Percentiles rank a stretch among this genome's conserved stretches.
phyloP scores from a whole-genome alignment of 2,797 vertebrate species.

The Ateles fusciceps region DNA sequence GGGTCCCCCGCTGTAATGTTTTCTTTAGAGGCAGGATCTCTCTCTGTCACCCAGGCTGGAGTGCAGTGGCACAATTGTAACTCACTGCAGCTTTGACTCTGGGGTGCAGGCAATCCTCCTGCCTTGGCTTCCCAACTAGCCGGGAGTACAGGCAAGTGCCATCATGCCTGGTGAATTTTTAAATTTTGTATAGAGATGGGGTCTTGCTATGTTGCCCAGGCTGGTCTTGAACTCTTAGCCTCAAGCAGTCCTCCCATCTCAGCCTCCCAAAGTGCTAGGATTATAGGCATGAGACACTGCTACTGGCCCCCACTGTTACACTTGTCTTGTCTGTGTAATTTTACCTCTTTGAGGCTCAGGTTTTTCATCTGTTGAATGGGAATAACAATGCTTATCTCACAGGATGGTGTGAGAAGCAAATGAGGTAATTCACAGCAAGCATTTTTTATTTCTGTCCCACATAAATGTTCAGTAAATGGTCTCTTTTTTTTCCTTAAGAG shows the following conservation, averaged over 20 bases:
- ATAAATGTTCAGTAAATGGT: not conserved
- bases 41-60: not conserved
- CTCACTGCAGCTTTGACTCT: not conserved
- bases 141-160: not conserved
- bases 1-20: not conserved
- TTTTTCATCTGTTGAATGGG: constrained; percentile 8
- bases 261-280: not conserved
- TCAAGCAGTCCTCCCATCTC: not conserved
- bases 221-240: not conserved
- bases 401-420: not conserved
- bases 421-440: not conserved
- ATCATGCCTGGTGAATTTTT: not conserved
- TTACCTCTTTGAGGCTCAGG: not conserved
- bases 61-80: not conserved
- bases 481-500: not conserved
- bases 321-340: not conserved
- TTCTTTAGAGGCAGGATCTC: not conserved
- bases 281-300: not conserved
- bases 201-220: not conserved
- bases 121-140: not conserved
- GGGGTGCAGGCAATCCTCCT: not conserved
- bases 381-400: not conserved
- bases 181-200: not conserved
- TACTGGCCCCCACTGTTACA: not conserved
- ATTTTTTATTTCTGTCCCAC: not conserved